Conservation (phyloP, 2,797 vertebrate species). For the Decapterus maruadsi region DNA sequence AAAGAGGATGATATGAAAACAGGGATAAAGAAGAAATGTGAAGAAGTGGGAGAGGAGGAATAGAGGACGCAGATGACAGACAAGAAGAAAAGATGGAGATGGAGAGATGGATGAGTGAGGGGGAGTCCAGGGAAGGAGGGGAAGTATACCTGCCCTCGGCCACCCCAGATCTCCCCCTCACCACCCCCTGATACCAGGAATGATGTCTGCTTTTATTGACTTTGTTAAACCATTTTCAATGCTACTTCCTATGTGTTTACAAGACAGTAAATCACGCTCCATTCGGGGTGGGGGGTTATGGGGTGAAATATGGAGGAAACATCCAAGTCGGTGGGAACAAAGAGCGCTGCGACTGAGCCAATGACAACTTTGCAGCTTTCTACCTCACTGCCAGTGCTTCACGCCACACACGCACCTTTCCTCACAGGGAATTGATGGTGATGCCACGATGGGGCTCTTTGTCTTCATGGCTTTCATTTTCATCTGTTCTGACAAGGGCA, state of each 20-base stretch:
- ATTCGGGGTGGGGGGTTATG: slow-evolving; percentile 65
- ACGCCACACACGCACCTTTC: slow-evolving; percentile 32
- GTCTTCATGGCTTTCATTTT: slow-evolving; percentile 42
- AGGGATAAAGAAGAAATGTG: slow-evolving; percentile 44
- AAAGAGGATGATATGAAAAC: slow-evolving; percentile 57
- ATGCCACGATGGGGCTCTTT: slow-evolving; percentile 39
- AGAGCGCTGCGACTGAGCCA: slow-evolving; percentile 55
- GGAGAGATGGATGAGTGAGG: slow-evolving; percentile 29
- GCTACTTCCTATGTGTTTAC: slow-evolving; percentile 90
- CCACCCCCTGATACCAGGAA: slow-evolving; percentile 80
- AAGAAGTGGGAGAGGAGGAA: slow-evolving; percentile 45
- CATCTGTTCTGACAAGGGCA: slow-evolving; percentile 28
- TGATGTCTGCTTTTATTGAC: slow-evolving; percentile 90
- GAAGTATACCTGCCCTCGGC: slow-evolving; percentile 59
- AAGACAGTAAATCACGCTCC: slow-evolving; percentile 87
- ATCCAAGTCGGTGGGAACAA: slow-evolving; percentile 57
- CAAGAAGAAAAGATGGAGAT: slow-evolving; percentile 55
- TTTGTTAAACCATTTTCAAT: slow-evolving; percentile 90
- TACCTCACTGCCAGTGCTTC: slow-evolving; percentile 44
- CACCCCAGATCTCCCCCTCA: slow-evolving; percentile 52
- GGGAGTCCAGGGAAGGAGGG: slow-evolving; percentile 25
- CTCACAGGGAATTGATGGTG: slow-evolving; percentile 19
- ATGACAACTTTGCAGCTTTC: slow-evolving; percentile 68
- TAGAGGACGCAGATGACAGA: slow-evolving; percentile 60
- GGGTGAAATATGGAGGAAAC: slow-evolving; percentile 67